Conservation (phyloP, 2,888 invertebrate genomes). For the Spilarctia lutea region DNA sequence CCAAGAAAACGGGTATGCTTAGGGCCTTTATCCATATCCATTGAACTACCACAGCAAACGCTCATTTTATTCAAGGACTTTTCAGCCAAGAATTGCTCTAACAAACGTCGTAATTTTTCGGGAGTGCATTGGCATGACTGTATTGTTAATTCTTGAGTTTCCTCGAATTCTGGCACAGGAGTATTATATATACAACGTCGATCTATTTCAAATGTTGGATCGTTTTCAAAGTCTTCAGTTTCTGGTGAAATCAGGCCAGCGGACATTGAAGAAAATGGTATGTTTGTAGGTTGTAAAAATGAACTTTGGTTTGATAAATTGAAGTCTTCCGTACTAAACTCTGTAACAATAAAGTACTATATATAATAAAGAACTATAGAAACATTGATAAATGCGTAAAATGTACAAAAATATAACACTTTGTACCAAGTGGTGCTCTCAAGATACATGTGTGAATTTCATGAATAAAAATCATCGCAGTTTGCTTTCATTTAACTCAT, state of each 20-base stretch:
- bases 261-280: neutral
- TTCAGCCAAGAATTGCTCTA: constrained; percentile 23
- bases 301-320: neutral
- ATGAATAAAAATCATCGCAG: no score
- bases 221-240: neutral
- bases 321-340: constrained; percentile 12
- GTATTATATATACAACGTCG: constrained; percentile 3
- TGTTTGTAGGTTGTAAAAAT: neutral
- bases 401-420: no score
- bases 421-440: no score
- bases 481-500: no score
- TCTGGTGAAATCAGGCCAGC: neutral
- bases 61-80: neutral
- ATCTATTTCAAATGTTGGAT: constrained; percentile 4
- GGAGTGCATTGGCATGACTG: constrained; percentile 33
- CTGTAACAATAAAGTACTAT: constrained; percentile 1
- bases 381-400: neutral
- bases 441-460: no score
- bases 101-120: constrained; percentile 41
- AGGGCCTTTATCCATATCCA: neutral
- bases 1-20: constrained; percentile 3
- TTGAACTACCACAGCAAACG: constrained; percentile 10
- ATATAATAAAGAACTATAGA: neutral
- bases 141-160: neutral
- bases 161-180: constrained; percentile 1